Percentiles rank a stretch among this genome's conserved stretches.
Evolutionary conservation across 2,888 invertebrate species (phyloP).

Genomic region (Macaria notata): DNA sequence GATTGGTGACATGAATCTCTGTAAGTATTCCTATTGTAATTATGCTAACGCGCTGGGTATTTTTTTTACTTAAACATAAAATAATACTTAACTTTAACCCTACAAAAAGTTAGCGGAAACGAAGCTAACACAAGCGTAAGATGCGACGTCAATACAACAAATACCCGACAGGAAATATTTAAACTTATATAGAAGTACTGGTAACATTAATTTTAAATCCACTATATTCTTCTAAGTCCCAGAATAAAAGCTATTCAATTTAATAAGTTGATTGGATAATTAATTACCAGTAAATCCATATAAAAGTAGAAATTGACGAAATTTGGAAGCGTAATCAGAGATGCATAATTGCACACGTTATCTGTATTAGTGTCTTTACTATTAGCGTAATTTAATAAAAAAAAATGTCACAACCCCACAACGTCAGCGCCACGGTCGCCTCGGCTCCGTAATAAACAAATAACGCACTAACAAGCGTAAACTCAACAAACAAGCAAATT

Average conservation of each 20-base stretch:
- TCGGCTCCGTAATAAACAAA: conserved; percentile 12
- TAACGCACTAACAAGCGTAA: conserved; percentile 18
- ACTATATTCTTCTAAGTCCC: too few relatives aligned
- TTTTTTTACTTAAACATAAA: conserved; percentile 44
- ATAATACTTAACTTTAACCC: conserved; percentile 29
- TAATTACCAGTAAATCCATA: too few relatives aligned
- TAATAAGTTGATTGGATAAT: too few relatives aligned
- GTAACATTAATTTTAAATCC: too few relatives aligned
- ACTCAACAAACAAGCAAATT: conserved; percentile 29
- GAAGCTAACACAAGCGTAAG: conserved; percentile 56
- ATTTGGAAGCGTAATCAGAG: too few relatives aligned
- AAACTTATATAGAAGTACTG: too few relatives aligned
- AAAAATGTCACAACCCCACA: conserved; percentile 8
- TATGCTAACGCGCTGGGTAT: too few relatives aligned
- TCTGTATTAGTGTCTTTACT: neutral
- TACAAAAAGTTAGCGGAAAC: conserved; percentile 29
- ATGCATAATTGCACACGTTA: too few relatives aligned
- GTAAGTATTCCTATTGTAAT: too few relatives aligned
- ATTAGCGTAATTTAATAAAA: neutral
- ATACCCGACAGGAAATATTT: neutral
- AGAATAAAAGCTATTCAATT: too few relatives aligned
- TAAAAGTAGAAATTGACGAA: neutral
- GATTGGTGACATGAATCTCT: too few relatives aligned
- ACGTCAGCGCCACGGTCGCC: conserved; percentile 15
- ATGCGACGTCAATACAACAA: conserved; percentile 26